Conservation (phyloP, 1,140 invertebrate genomes). For the Drosophila ogumai region DNA sequence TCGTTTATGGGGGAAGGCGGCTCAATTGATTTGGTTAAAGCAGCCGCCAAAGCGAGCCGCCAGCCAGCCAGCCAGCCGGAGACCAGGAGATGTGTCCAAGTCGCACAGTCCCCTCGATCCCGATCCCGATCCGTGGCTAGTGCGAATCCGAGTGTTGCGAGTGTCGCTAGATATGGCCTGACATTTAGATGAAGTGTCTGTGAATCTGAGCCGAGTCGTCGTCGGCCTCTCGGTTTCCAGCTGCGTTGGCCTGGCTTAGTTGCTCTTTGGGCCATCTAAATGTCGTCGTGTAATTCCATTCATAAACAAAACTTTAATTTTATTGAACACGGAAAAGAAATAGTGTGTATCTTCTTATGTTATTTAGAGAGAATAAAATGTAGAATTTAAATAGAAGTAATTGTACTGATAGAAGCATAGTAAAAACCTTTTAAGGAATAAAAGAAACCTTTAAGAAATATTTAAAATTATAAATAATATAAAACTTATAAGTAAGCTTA, state of each 20-base stretch:
- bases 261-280: conserved; percentile 49
- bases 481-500: too few species aligned
- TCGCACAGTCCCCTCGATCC: conserved; percentile 14
- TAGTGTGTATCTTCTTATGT: background rate
- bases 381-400: background rate
- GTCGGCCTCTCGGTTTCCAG: conserved; percentile 54
- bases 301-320: conserved; percentile 84
- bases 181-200: conserved; percentile 85
- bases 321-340: conserved; percentile 49
- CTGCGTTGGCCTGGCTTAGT: conserved; percentile 53
- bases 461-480: background rate
- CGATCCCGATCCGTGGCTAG: conserved; percentile 27
- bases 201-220: conserved; percentile 68
- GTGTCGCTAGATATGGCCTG: conserved; percentile 83
- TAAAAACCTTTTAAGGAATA: background rate
- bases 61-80: conserved; percentile 39
- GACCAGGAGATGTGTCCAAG: conserved; percentile 27
- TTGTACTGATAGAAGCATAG: too few species aligned
- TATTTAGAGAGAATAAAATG: background rate
- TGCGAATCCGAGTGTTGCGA: conserved; percentile 74
- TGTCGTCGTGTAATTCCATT: conserved; percentile 77
- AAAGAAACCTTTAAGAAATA: too few species aligned
- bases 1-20: conserved; percentile 77
- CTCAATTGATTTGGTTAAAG: conserved; percentile 83
- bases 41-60: conserved; percentile 77